Percentiles rank a stretch among this genome's conserved stretches.
Conservation (phyloP, 2,797 vertebrate genomes). For the Premnoplex brunnescens region DNA sequence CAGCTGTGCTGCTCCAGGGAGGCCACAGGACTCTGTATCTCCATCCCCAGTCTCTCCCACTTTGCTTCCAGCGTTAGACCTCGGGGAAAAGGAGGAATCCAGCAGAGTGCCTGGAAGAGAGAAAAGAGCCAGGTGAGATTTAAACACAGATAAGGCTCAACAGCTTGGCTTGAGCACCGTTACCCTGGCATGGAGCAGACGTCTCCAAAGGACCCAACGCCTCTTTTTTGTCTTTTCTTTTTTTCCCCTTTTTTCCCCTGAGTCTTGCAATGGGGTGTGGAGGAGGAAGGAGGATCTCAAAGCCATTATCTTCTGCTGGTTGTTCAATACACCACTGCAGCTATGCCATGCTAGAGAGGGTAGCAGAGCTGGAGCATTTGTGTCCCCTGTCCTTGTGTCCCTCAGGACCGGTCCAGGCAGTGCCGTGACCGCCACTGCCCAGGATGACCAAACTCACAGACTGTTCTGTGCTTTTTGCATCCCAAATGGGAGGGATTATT, state of each 20-base stretch:
- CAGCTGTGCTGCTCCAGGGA: neutral
- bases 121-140: neutral
- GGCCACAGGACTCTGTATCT: neutral
- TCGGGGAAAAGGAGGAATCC: neutral
- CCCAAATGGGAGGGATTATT: neutral
- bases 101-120: neutral
- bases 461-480: neutral
- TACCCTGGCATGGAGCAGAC: neutral
- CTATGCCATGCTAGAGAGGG: neutral
- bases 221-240: neutral
- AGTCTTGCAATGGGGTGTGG: neutral
- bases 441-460: fast-evolving
- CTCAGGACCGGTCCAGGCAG: neutral
- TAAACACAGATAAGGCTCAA: neutral
- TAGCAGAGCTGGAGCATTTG: neutral
- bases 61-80: neutral
- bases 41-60: neutral
- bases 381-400: fast-evolving
- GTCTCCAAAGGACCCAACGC: neutral
- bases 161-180: neutral
- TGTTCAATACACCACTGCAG: neutral
- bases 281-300: neutral
- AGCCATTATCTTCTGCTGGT: slow-evolving; percentile 7
- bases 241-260: fast-evolving
- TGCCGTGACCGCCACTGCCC: fast-evolving